Evolutionary conservation across 1,140 invertebrate genomes (phyloP), one percentile per base, ranked within the genome.

Genomic region (Danaus melanippus): DNA sequence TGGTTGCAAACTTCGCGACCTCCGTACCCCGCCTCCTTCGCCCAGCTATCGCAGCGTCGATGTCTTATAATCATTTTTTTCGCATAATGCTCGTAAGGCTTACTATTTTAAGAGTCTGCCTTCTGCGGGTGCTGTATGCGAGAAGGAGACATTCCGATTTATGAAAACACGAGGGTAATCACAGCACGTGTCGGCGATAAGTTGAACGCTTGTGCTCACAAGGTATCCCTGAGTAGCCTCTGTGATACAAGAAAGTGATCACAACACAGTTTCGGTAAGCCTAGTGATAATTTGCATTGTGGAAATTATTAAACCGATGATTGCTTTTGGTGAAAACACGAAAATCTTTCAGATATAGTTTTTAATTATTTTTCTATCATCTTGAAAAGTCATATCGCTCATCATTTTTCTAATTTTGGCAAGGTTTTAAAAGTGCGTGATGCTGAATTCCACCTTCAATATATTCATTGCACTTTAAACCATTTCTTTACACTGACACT

Each of bases 81-180:
- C 68, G 76, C 78, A 74, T 80, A 65, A 80, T 80, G 79, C 76
- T 75, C 67, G 77, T 84, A 76, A 84, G 78, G 81, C 80, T 82
- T 83, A 80, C 74, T 79, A 82, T 78, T 79, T 70, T 78, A 79
- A 75, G 75, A 78, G 85, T 88, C 88, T 90, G 88, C 90, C 91
- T 92, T 92, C 91, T 90, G 90, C 91, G 90, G 90, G 89, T 92
- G 91, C 91, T 92, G 91, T 92, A 91, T 89, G 87, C 88, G 91
- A 92, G 91, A 92, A 92, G 91, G 91, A 91, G 90, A 92, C 91
- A 88, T 90, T 89, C 89, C 90, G 88, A 89, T 87, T 88, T 90
- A 89, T 86, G 85, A 87, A 84, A 88, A 80, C 79, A 84, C 80
- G 77, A 77, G 71, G 70, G 62, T 70, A 82, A 79, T 75, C 77